Percentiles rank a stretch among this genome's conserved stretches.
phyloP scores from a whole-genome alignment of 2,797 vertebrate species.

The Sebastes goodei region DNA sequence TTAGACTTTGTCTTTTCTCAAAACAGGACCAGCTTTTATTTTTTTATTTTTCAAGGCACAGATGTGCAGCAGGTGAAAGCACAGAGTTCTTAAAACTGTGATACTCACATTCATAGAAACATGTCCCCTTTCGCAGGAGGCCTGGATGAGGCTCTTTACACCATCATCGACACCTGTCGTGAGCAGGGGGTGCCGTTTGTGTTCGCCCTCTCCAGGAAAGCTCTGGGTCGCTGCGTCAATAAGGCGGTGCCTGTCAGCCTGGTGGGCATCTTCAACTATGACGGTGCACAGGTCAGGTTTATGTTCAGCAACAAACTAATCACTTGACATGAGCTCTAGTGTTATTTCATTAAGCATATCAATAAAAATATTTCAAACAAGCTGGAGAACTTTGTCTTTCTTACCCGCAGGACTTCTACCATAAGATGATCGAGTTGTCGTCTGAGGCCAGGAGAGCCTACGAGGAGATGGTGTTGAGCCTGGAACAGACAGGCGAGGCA shows the following conservation, averaged over 20 bases:
- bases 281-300: constrained; percentile 92
- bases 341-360: no score
- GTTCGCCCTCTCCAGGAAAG: constrained; percentile 94
- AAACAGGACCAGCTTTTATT: no score
- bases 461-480: constrained; percentile 87
- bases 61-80: neutral
- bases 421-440: constrained; percentile 94
- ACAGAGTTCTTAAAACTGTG: neutral
- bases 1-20: neutral
- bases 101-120: neutral
- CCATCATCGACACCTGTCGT: constrained; percentile 91
- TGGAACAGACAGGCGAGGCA: constrained; percentile 61
- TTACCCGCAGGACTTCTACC: constrained; percentile 89
- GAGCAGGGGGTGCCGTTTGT: constrained; percentile 94
- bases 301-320: neutral
- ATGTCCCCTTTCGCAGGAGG: constrained; percentile 83
- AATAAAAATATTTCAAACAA: neutral
- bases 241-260: constrained; percentile 96
- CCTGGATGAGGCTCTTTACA: constrained; percentile 94
- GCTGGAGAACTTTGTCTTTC: neutral
- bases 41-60: neutral
- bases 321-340: neutral
- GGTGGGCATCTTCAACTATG: constrained; percentile 98
- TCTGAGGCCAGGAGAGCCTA: constrained; percentile 91
- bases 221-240: constrained; percentile 92